Conservation (phyloP, 2,113 vertebrate genomes). For the Anas platyrhynchos region DNA sequence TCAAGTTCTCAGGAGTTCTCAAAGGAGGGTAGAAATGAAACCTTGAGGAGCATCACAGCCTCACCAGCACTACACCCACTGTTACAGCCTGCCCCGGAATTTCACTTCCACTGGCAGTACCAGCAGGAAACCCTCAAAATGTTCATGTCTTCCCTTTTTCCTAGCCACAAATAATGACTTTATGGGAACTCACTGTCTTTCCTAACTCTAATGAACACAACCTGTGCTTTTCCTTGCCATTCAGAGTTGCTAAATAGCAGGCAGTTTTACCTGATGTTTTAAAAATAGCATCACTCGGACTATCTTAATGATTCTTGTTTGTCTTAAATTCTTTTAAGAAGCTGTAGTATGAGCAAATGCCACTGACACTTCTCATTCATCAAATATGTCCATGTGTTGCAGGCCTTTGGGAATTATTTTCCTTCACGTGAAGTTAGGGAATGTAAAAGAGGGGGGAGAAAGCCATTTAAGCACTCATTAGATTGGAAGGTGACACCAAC, state of each 20-base stretch:
- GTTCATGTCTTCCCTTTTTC: background rate
- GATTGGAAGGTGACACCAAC: constrained; percentile 57
- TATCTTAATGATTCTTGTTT: background rate
- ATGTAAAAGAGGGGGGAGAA: background rate
- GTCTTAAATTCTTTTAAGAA: background rate
- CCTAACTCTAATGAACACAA: rapidly evolving
- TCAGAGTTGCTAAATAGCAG: rapidly evolving
- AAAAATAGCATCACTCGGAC: rapidly evolving
- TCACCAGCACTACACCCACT: background rate
- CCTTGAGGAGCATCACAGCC: rapidly evolving
- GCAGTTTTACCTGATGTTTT: background rate
- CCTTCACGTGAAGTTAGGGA: background rate
- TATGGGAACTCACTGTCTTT: background rate
- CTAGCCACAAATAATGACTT: background rate
- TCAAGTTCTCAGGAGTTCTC: background rate
- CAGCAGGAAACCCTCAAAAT: background rate
- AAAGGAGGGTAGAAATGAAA: background rate
- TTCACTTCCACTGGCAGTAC: background rate
- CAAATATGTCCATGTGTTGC: rapidly evolving
- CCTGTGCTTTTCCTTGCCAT: background rate
- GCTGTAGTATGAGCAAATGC: background rate
- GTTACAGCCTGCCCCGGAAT: background rate
- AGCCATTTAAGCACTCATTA: constrained; percentile 17
- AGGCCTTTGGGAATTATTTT: constrained; percentile 1
- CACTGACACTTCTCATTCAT: background rate